These are phyloP conservation scores for Podarcis cretensis DNA, from an alignment of 2,113 vertebrate genomes.

Conservation along the genomic window DNA sequence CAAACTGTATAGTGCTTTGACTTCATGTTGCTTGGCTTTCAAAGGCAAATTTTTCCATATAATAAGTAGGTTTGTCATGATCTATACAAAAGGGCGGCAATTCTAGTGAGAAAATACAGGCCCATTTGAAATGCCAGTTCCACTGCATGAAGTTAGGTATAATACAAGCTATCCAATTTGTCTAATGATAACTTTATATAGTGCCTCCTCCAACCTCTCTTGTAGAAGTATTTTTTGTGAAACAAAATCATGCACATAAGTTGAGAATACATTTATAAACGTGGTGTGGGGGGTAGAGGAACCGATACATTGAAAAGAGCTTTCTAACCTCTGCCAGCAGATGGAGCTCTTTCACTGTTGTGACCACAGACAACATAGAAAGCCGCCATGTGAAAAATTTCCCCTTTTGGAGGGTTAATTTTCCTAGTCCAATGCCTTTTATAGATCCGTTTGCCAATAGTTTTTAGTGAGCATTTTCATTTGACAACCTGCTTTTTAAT, in stretches of 20 bases:
- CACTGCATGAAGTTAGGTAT: background rate
- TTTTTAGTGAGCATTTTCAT: background rate
- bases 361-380: background rate
- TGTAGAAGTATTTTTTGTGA: background rate
- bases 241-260: background rate
- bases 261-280: background rate
- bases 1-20: background rate
- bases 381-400: background rate
- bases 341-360: conserved; percentile 12
- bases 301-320: background rate
- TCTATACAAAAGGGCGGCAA: background rate
- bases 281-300: background rate
- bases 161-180: background rate
- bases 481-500: background rate
- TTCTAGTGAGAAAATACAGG: background rate
- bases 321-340: conserved; percentile 4
- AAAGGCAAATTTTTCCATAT: background rate
- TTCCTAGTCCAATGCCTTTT: background rate
- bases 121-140: background rate
- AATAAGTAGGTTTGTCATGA: background rate
- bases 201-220: background rate
- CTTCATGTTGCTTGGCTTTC: background rate
- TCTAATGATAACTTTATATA: background rate
- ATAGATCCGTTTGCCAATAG: background rate
- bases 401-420: background rate